Evolutionary conservation across 2,888 invertebrate species (phyloP), one percentile per base, ranked within the genome.

Genomic region (Odontomyia ornata): DNA sequence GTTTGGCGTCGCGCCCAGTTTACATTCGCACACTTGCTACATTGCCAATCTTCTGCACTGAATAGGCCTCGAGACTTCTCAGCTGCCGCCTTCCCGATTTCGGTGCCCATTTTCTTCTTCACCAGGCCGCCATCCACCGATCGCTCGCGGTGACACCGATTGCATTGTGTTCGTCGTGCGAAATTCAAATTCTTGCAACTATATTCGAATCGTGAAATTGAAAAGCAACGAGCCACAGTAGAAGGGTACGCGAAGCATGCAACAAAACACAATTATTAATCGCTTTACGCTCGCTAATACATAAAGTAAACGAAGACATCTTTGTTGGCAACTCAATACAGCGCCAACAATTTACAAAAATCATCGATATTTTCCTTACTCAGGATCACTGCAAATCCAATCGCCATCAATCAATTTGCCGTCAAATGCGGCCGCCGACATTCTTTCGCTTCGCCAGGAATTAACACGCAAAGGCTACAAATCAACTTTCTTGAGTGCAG

Each of bases 31-130:
- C 99, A 99, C 86, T 98, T 98, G 87, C 95, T 96, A 87, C 99
- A 99, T 85, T 98, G 97, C 99, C 99, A 99, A 87, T 99, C 99
- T 86, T 99, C 99, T 47, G 99, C 99, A 87, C 97, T 96, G 86
- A 91, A 93, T 0, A 86, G 81, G 0, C 87, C 87, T 13, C 96
- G 92, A 83, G 97, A 97, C 88, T 99, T 99, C 86, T 99, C 99
- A 0, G 99, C 99, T 46, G 98, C 96, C 25, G 94, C 95, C 88
- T 99, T 99, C 2, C 99, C 99, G 82, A 99, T 98, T 88, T 99
- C 99, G 78, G 95, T 95, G 0, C 98, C 96, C 69, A 96, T 89
- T 87, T 95, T 95, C 86, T 95, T 95, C 86, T 93, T 93, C 28
- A 77, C 75, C 28, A 65, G n/a, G 86, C 85, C 75, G 83, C 81